Evolutionary conservation across 2,797 vertebrate species (phyloP), one percentile per base, ranked within the genome.

Genomic region (Podargus strigoides): DNA sequence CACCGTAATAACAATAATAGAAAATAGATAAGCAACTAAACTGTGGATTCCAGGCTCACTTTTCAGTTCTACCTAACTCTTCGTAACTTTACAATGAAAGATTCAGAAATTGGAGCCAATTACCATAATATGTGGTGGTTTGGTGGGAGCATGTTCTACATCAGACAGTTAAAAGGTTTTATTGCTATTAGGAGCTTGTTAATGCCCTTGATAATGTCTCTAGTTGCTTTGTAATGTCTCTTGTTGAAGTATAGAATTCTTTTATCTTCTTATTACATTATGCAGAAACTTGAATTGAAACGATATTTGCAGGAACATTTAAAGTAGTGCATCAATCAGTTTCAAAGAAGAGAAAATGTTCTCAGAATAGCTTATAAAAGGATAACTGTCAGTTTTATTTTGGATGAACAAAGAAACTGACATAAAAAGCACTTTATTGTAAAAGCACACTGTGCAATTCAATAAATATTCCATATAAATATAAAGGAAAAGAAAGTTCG

Each of bases 221-320:
- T 94, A 93, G 97, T 98, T 97, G 98, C 98, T 98, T 98, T 98
- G 98, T 98, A 98, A 98, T 97, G 97, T 98, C 98, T 98, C 98
- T 98, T 97, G 98, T 97, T 97, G 97, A 98, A 98, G 97, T 98
- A 98, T 97, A 97, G 97, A 97, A 98, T 98, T 98, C 98, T 98
- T 98, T 98, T 98, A 97, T 98, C 98, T 97, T 98, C 97, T 98
- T 98, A 98, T 98, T 98, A 97, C 98, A 98, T 98, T 98, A 98
- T 98, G 98, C 98, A 98, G 97, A 98, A 98, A 98, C 97, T 98
- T 97, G 97, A 98, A 98, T 98, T 98, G 97, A 98, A 98, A 98
- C 97, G 98, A 97, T 98, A 98, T 98, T 98, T 98, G 98, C 97
- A 97, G 98, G 98, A 98, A 97, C 97, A 98, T 98, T 98, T 98